These are phyloP conservation scores for Mus spicilegus DNA, from an alignment of 2,113 vertebrate species.

Conservation along the genomic window DNA sequence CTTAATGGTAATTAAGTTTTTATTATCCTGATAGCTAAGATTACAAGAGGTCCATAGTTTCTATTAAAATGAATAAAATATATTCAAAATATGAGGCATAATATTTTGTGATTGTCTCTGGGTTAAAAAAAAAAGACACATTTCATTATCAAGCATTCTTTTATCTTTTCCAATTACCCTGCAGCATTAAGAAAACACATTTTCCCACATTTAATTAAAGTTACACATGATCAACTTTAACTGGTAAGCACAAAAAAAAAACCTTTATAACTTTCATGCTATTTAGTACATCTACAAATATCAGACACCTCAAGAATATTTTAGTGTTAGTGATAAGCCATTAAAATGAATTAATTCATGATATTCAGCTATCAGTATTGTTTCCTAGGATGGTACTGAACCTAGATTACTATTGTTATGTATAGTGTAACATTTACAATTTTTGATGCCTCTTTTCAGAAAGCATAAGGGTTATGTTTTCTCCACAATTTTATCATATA, in stretches of 20 bases:
- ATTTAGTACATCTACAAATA: slow-evolving; percentile 60
- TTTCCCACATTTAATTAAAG: slow-evolving; percentile 79
- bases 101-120: slow-evolving; percentile 64
- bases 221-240: slow-evolving; percentile 72
- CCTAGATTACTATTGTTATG: neutral
- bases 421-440: neutral
- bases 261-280: slow-evolving; percentile 69
- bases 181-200: slow-evolving; percentile 72
- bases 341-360: slow-evolving; percentile 51
- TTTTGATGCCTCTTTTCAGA: neutral
- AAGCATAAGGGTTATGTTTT: neutral
- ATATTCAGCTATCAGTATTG: neutral
- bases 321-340: slow-evolving; percentile 12
- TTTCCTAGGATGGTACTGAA: neutral
- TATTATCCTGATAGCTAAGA: neutral
- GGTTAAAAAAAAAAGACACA: slow-evolving; percentile 45
- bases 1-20: slow-evolving; percentile 19
- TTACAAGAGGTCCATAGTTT: slow-evolving; percentile 10
- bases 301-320: slow-evolving; percentile 46
- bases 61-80: slow-evolving; percentile 63
- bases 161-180: slow-evolving; percentile 73
- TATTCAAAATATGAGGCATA: slow-evolving; percentile 65
- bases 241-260: slow-evolving; percentile 46
- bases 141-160: slow-evolving; percentile 60
- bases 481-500: neutral